A percentile compares a stretch with the other conserved stretches of the same genome.
Evolutionary conservation across 1,140 invertebrate genomes (phyloP).

Genomic region (Cepaea nemoralis): DNA sequence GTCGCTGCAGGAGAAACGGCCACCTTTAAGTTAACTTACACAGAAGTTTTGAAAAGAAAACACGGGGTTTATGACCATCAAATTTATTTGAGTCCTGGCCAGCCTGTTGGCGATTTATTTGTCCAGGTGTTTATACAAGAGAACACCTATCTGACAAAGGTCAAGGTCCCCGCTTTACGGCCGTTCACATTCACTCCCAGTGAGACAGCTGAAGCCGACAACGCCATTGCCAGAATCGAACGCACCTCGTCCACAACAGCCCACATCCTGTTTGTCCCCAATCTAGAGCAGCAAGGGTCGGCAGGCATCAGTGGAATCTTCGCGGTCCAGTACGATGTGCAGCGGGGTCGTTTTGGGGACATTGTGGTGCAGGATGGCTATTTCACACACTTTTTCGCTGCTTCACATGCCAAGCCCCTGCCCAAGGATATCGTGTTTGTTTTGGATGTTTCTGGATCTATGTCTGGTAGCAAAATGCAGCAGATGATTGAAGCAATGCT

Average conservation of each 20-base stretch:
- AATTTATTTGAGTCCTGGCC: conserved; percentile 59
- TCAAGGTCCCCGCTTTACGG: conserved; percentile 46
- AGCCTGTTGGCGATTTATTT: conserved; percentile 55
- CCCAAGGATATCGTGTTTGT: too few relatives aligned
- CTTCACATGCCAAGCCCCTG: neutral
- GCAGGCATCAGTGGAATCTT: neutral
- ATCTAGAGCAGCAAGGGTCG: neutral
- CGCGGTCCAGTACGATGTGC: neutral
- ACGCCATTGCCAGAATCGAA: neutral
- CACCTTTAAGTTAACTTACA: conserved; percentile 60
- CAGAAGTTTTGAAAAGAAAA: conserved; percentile 57
- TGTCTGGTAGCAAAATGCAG: neutral
- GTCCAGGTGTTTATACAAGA: conserved; percentile 54
- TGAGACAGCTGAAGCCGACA: neutral
- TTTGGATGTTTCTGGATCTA: too few relatives aligned
- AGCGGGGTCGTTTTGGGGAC: too few relatives aligned
- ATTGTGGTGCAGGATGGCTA: too few relatives aligned
- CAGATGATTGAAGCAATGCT: too few relatives aligned
- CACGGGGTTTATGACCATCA: conserved; percentile 53
- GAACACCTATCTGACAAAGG: conserved; percentile 49
- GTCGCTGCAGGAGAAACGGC: conserved; percentile 54
- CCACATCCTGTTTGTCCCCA: neutral
- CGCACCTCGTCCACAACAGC: too few relatives aligned
- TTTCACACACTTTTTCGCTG: too few relatives aligned
- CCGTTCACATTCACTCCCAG: too few relatives aligned